These are phyloP conservation scores for Lutraria rhynchaena DNA, from an alignment of 1,140 invertebrate genomes.

Conservation along the genomic window DNA sequence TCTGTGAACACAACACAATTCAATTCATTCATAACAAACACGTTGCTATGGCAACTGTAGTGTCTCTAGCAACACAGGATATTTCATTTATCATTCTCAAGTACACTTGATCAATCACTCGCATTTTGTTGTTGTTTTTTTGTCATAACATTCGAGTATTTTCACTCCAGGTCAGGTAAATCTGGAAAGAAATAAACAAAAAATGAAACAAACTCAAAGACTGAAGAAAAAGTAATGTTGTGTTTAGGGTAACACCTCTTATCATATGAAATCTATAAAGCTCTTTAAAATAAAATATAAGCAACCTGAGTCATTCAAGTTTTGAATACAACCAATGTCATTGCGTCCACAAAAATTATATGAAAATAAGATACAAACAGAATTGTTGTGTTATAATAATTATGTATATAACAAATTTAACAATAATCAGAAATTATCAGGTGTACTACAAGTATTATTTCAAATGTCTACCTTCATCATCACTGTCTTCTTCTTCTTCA, in stretches of 20 bases:
- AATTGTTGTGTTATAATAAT: neutral
- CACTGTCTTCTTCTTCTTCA: constrained; percentile 50
- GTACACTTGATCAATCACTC: constrained; percentile 2
- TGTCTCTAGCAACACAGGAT: no score
- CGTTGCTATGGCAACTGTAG: no score
- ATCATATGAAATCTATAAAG: neutral
- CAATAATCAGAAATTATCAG: neutral
- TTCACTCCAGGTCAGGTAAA: constrained; percentile 38
- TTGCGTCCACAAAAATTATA: neutral
- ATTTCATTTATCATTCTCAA: neutral
- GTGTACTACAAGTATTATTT: no score
- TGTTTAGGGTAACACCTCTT: neutral
- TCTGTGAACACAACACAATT: no score
- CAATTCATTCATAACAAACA: no score
- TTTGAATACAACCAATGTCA: neutral
- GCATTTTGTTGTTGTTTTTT: neutral
- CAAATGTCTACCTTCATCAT: constrained; percentile 44
- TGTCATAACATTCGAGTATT: neutral
- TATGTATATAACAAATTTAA: neutral
- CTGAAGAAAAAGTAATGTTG: neutral
- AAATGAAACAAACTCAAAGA: no score
- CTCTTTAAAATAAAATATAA: neutral
- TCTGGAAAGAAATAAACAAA: constrained; percentile 3
- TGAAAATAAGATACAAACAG: neutral
- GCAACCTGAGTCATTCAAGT: neutral